Evolutionary conservation across 1,140 invertebrate species (phyloP), one percentile per base, ranked within the genome.

Genomic region (Pararge aegeria): DNA sequence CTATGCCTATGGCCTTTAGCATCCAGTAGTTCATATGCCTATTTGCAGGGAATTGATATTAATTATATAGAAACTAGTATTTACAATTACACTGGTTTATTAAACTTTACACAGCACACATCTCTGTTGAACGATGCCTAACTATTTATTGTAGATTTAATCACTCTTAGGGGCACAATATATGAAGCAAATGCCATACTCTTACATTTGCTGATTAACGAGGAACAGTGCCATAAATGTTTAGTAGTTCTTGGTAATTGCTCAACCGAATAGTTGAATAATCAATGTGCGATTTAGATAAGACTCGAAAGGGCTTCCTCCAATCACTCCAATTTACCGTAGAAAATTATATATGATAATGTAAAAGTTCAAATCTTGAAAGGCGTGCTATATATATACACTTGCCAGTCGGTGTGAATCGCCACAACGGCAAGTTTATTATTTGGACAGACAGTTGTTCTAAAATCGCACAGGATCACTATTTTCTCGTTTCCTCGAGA

Each of bases 191-290:
- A 34, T 34, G 7, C 10, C 7, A 7, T n/a, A 12, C 30, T 27
- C 10, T 9, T 5, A 18, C 15, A 42, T 42, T 16, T 42, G 38
- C 38, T 15, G 5, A 58, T 54, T 48, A 55, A 54, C 58, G 58
- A 61, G 12, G 38, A 54, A 54, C 29, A 61, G 58, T 61, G 58
- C 58, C 58, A 61, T 61, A 55, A 46, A 54, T 37, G 51, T 54
- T 49, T 40, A 16, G 16, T 38, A 40, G 21, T 13, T 44, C 5
- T 54, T 61, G 58, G 58, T 61, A 61, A 53, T 61, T 61, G 56
- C 56, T 58, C 56, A 58, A 58, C 48, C 24, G 38, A 19, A 20
- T 29, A 54, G 38, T 42, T 42, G 1, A 42, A 16, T 15, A 54
- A 10, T 52, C 21, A 19, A 40, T 38, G 10, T 37, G 42, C 21